Base-by-base conservation (phyloP, 2,888 invertebrate genomes). In the Cabera pusaria region DNA sequence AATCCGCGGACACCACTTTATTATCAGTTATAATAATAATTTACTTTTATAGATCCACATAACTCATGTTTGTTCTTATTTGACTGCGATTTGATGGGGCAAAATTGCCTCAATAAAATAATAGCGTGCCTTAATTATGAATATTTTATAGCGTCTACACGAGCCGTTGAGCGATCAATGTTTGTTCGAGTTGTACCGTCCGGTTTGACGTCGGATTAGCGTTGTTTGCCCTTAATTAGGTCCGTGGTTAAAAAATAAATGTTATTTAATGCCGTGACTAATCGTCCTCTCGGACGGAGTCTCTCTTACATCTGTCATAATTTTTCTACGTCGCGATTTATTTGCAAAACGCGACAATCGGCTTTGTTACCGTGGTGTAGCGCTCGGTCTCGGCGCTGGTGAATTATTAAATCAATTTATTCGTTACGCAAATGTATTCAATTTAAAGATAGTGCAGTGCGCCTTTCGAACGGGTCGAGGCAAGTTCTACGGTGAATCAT, bases 11-110 rank as follows among this genome's bases (percentile, higher is more conserved):
- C 83, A 79, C 71, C 83, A 80, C 84, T 85, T 85, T 86, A 86
- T 85, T 84, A 85, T 84, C 84, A 85, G 84, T 84, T 85, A 86
- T 83, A 79, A 86, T 80, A 86, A 86, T 86, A 85, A 86, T 81
- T 85, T 84, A 86, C 82, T 84, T 84, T 85, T 84, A 86, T 85
- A 83, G 84, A 83, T 77, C 74, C 78, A 72, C 81, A 85, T 85
- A 78, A 84, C 74, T 85, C 76, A 82, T 77, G 76, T 83, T 83
- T 81, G 84, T 85, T 84, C 80, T 84, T 84, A 84, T 86, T 83
- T 83, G 82, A 84, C 77, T 77, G 74, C 66, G 54, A 70, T 73
- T 78, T 75, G 80, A 81, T 81, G 76, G 72, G 68, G 69, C 68
- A 58, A 71, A 77, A 82, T 80, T 73, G 72, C 74, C 62, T 70